These are phyloP conservation scores for Oreochromis niloticus DNA, from an alignment of 2,113 vertebrate genomes.

Conservation along the genomic window DNA sequence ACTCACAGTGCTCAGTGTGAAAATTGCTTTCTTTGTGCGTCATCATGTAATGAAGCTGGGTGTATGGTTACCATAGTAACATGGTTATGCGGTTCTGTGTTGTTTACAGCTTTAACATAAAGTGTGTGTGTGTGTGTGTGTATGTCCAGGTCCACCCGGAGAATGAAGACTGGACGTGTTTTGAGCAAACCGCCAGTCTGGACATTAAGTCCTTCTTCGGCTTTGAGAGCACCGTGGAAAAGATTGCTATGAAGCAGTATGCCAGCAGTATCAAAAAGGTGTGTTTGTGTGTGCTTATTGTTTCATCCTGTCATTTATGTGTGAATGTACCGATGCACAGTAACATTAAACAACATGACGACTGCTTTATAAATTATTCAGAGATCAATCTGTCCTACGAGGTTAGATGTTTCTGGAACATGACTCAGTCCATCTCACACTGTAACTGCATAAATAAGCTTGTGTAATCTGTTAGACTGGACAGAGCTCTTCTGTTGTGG, in stretches of 20 bases:
- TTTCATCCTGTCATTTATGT: rapidly evolving
- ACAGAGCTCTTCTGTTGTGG: background rate
- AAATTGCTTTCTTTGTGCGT: conserved; percentile 3
- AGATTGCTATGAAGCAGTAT: conserved; percentile 99
- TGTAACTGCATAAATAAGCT: conserved; percentile 8
- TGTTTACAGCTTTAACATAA: background rate
- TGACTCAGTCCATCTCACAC: background rate
- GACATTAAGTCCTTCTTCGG: conserved; percentile 99
- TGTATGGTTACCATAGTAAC: conserved; percentile 39
- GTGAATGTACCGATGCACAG: background rate
- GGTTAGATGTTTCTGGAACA: background rate
- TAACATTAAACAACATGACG: background rate
- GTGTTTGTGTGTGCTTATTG: background rate
- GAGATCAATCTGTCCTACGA: background rate
- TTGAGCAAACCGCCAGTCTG: conserved; percentile 93
- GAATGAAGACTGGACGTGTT: conserved; percentile 97
- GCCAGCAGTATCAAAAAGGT: conserved; percentile 98
- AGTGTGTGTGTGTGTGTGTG: background rate
- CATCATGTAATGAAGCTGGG: background rate
- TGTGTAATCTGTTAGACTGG: conserved; percentile 3
- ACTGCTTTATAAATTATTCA: background rate
- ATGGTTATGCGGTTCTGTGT: background rate
- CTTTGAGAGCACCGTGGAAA: conserved; percentile 97
- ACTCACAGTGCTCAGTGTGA: background rate
- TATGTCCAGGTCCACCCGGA: conserved; percentile 87